Base-by-base conservation (phyloP, 2,888 invertebrate genomes). In the Ichneumon xanthorius region DNA sequence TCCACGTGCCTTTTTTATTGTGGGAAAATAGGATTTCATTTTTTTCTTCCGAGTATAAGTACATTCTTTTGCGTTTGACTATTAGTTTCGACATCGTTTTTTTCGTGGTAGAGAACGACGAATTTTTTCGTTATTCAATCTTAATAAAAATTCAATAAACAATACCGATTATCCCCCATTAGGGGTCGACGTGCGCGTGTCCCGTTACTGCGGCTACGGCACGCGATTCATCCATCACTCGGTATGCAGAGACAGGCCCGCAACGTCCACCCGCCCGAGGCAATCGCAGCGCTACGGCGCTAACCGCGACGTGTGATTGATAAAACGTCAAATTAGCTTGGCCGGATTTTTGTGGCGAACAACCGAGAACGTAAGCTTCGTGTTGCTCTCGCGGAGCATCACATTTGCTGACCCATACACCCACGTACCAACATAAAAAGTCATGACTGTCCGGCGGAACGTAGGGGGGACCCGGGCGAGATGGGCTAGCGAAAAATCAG, bases 261-360 rank as follows among this genome's bases (percentile, higher is more conserved):
- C 50, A 68, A 70, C 55, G 58, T 65, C 79, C 82, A 67, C 58
- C 71, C 72, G 87, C 86, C 82, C 83, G 85, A 68, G 87, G 73
- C 85, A 82, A 82, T 84, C 85, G 78, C 85, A 85, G 80, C 76
- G 50, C 72, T 80, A 40, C 80, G 53, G 76, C 50, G 78, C 73
- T 82, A 86, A 72, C 89, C 89, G 87, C 89, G 87, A 89, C 88
- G 88, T 86, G 90, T 93, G 93, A 93, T 93, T 93, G 93, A 93
- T 92, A 93, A 92, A 93, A 93, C 89, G 91, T 92, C 93, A 92
- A 92, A 92, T 92, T 90, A 90, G 90, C 89, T 70, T 87, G 86
- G 84, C 88, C 84, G 85, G 89, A 90, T 89, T 92, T 89, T 88
- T 86, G 73, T 87, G 83, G 84, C 87, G 80, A 83, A 30, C 63